Conservation (phyloP, 2,888 invertebrate genomes). For the Hedychridium roseum region DNA sequence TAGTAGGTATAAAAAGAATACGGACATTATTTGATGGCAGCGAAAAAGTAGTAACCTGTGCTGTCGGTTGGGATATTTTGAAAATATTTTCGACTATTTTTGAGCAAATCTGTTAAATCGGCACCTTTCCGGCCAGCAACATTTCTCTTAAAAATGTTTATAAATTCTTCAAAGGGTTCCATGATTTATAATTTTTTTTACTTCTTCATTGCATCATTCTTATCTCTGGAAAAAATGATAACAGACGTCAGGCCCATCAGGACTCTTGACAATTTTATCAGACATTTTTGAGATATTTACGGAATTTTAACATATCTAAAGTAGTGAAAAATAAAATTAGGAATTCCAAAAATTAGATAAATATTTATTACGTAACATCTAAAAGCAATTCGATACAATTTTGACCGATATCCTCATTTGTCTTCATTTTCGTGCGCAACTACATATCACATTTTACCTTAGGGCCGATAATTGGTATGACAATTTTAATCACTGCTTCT, state of each 20-base stretch:
- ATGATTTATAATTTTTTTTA: constrained; percentile 16
- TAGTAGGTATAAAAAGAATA: background rate
- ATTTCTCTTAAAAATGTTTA: constrained; percentile 30
- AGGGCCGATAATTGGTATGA: too few species aligned
- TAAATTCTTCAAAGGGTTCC: constrained; percentile 39
- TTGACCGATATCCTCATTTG: background rate
- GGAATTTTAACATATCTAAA: background rate
- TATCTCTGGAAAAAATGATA: background rate
- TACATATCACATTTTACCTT: too few species aligned
- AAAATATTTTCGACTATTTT: constrained; percentile 33
- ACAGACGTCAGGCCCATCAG: background rate
- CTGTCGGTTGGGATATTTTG: constrained; percentile 36
- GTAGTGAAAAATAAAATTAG: background rate
- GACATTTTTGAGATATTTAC: background rate
- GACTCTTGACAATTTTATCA: background rate
- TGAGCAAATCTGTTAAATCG: constrained; percentile 26
- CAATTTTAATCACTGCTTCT: too few species aligned
- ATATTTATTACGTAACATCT: background rate
- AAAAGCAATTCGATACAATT: background rate
- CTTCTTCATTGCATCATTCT: background rate
- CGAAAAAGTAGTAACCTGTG: constrained; percentile 33
- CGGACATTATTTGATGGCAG: background rate
- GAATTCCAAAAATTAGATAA: background rate
- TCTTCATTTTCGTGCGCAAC: too few species aligned
- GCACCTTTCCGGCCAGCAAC: constrained; percentile 12